Evolutionary conservation across 2,113 vertebrate species (phyloP), one percentile per base, ranked within the genome.

Genomic region (Grus americana): DNA sequence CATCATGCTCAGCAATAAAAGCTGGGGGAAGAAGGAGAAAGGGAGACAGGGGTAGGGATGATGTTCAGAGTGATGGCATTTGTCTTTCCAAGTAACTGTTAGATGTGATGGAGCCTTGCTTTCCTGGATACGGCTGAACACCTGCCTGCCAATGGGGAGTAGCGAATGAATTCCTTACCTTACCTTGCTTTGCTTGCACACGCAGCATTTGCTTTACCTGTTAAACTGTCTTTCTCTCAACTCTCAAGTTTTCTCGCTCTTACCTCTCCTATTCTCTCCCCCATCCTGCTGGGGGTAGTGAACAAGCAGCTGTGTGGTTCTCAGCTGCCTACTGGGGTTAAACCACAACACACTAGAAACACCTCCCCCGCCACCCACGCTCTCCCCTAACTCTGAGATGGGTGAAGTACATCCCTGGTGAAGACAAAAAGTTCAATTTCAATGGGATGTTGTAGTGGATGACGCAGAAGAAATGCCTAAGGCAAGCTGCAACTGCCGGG

Each of bases 61-160:
- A 38, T 24, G 6, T 5, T 30, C 2, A 1, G 38, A 26, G 40
- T 38, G 1, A 32, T 2, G 40, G 40, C 2, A 0, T 27, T 47
- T 34, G 22, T 18, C 50, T 57, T 66, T 29, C 17, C 50, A 49
- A 47, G 59, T n/a, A 23, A 23, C 46, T 1, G 2, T 38, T 40
- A 52, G 4, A 11, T 1, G 1, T 62, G 57, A 17, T 18, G 22
- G 4, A 40, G 22, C n/a, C 54, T 36, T 21, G 42, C 16, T 67
- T 19, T 47, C 12, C 34, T 23, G 20, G 65, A 15, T 42, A 21
- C 10, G 42, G 65, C 11, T 47, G 15, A 67, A 47, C 42, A 24
- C 79, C 63, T 7, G 20, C 50, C 50, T 46, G 50, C 20, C 10
- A 0, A 15, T 6, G 32, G 34, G n/a, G 6, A 59, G 54, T 1